These are phyloP conservation scores for Corythornis madagascariensis DNA, from an alignment of 2,113 vertebrate genomes.

Conservation along the genomic window DNA sequence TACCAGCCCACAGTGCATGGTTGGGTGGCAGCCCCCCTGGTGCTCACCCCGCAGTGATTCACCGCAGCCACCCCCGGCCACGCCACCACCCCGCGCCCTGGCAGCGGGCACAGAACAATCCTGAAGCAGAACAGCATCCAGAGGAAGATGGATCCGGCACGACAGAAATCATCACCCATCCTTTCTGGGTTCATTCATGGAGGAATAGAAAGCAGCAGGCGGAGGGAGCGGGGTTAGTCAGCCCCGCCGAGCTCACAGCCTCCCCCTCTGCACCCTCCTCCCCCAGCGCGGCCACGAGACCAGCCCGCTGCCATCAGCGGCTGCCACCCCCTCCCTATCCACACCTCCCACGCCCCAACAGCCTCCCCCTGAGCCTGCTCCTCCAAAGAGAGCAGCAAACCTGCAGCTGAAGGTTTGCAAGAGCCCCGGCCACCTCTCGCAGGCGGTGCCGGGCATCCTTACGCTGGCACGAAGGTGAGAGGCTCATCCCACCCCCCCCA, in stretches of 20 bases:
- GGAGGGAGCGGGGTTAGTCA: background rate
- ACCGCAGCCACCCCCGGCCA: background rate
- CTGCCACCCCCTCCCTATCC: background rate
- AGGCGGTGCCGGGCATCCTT: fast-evolving
- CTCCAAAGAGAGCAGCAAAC: background rate
- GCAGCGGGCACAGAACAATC: background rate
- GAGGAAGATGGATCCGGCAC: background rate
- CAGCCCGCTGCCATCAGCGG: background rate
- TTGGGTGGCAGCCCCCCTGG: background rate
- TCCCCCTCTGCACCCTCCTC: background rate
- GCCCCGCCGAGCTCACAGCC: background rate
- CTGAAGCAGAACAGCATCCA: background rate
- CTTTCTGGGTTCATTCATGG: background rate
- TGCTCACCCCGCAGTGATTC: background rate
- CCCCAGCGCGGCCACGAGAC: background rate
- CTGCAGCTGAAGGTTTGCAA: fast-evolving
- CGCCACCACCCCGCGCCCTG: background rate
- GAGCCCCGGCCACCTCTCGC: fast-evolving
- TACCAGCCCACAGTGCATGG: background rate
- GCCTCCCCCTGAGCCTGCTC: background rate
- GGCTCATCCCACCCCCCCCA: background rate
- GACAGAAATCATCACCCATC: background rate
- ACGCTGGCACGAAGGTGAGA: background rate
- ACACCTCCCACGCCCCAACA: background rate
- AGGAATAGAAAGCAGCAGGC: fast-evolving